phyloP scores from a whole-genome alignment of 2,797 vertebrate species.

The Fistularia commersonii region DNA sequence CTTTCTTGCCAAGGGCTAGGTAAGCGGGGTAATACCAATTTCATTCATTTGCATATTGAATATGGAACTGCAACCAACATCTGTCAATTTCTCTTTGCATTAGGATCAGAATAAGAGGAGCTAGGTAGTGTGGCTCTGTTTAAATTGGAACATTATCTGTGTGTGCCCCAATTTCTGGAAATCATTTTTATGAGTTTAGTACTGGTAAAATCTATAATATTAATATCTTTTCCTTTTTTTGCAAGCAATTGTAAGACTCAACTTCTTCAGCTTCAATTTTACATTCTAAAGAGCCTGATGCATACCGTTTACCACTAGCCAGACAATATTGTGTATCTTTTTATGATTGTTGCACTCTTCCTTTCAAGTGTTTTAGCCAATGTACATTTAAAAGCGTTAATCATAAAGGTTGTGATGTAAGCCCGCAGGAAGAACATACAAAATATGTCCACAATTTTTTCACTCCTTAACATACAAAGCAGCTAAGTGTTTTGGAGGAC shows the following conservation, averaged over 20 bases:
- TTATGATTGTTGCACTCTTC: background rate
- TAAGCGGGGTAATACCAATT: background rate
- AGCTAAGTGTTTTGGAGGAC: too few relatives aligned
- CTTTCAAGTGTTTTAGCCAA: constrained; percentile 1
- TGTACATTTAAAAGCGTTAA: background rate
- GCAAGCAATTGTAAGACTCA: too few relatives aligned
- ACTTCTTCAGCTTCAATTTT: too few relatives aligned
- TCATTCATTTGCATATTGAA: background rate
- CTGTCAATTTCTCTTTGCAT: background rate
- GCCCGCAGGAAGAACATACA: too few relatives aligned
- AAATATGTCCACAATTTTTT: too few relatives aligned
- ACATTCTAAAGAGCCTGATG: too few relatives aligned
- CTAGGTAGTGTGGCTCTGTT: background rate
- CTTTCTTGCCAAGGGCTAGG: background rate
- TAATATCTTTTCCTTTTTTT: too few relatives aligned
- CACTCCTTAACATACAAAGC: too few relatives aligned
- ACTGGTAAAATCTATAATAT: too few relatives aligned
- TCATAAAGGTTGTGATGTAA: too few relatives aligned
- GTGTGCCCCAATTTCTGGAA: too few relatives aligned
- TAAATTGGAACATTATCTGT: background rate
- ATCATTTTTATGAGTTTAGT: too few relatives aligned
- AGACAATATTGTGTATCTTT: background rate
- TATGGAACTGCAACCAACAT: background rate
- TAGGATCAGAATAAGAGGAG: background rate
- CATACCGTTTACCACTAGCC: background rate